Base-by-base conservation (phyloP, 2,888 invertebrate genomes). In the Cryptosula pallasiana region DNA sequence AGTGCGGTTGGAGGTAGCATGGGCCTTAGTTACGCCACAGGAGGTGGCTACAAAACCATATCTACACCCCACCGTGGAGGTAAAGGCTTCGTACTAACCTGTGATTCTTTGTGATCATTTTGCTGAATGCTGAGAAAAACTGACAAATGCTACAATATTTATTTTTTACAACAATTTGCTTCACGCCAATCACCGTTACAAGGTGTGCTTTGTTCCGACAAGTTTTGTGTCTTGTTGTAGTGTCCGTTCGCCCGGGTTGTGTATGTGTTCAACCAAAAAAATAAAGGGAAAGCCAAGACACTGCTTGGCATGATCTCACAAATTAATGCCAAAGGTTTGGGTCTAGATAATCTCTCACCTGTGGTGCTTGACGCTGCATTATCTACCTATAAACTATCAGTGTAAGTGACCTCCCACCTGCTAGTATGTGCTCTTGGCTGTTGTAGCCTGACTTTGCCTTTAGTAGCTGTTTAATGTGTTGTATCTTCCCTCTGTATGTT, bases 241-340 rank as follows among this genome's bases (percentile, higher is more conserved):
- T 82, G 82, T 77, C 82, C 83, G 25, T 84, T 83, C 77, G 79
- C 80, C 69, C 77, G 83, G 23, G 79, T 84, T 69, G 79, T 84
- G 34, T 82, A 79, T 76, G 76, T 78, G 72, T 81, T 83, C 75
- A 78, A 78, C 73, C 81, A 81, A 76, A 78, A 77, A 72, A 82
- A 82, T 74, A 75, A 77, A 2, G 69, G 72, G 5, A 73, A 82
- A 69, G 76, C 83, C 55, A 75, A 80, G 71, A 75, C 77, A 54
- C 74, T 84, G 5, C 79, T 81, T 72, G 73, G 74, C 16, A 71
- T 81, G 27, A 74, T 84, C 5, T 77, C 78, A 13, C 75, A 77
- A 25, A 79, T 82, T 71, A 84, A 84, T 75, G 81, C 82, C 54
- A 75, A 75, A 23, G 81, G 82, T 29, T 76, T 84, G 35, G 79